These are phyloP conservation scores for Oophaga sylvatica DNA, from an alignment of 2,797 vertebrate genomes.

Conservation along the genomic window DNA sequence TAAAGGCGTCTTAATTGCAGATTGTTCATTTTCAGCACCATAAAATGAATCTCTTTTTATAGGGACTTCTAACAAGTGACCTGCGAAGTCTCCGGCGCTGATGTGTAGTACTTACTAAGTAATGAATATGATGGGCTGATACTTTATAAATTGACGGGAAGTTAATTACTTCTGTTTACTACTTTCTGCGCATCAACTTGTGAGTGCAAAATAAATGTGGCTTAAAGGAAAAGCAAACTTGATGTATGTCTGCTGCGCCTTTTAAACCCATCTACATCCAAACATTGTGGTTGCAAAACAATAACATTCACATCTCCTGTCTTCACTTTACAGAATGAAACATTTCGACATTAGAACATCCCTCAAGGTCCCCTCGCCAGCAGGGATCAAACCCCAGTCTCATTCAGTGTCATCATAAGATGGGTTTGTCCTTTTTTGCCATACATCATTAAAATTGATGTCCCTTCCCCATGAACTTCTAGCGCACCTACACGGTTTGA, in stretches of 20 bases:
- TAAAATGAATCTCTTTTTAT: constrained; percentile 60
- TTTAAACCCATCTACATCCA: not conserved
- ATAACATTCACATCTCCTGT: not conserved
- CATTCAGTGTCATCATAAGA: too few species aligned
- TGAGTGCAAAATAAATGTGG: constrained; percentile 22
- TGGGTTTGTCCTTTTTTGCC: too few species aligned
- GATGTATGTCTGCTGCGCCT: not conserved
- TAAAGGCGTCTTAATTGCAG: constrained; percentile 60
- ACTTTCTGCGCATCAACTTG: constrained; percentile 16
- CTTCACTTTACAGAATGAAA: not conserved
- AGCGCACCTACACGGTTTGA: too few species aligned
- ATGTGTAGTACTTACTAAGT: constrained; percentile 52
- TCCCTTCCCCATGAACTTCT: too few species aligned
- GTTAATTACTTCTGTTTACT: constrained; percentile 56
- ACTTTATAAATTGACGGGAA: constrained; percentile 48
- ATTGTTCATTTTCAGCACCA: constrained; percentile 43
- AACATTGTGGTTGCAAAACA: not conserved
- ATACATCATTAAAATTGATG: too few species aligned
- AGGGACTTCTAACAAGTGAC: constrained; percentile 53
- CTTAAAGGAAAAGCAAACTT: constrained; percentile 26
- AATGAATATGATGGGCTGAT: constrained; percentile 53
- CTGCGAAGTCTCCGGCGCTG: constrained; percentile 48
- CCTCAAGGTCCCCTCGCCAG: too few species aligned
- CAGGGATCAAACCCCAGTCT: not conserved
- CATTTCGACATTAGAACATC: not conserved